Percentiles rank a stretch among this genome's conserved stretches.
phyloP scores from a whole-genome alignment of 2,113 vertebrate genomes.

The Mobula birostris region DNA sequence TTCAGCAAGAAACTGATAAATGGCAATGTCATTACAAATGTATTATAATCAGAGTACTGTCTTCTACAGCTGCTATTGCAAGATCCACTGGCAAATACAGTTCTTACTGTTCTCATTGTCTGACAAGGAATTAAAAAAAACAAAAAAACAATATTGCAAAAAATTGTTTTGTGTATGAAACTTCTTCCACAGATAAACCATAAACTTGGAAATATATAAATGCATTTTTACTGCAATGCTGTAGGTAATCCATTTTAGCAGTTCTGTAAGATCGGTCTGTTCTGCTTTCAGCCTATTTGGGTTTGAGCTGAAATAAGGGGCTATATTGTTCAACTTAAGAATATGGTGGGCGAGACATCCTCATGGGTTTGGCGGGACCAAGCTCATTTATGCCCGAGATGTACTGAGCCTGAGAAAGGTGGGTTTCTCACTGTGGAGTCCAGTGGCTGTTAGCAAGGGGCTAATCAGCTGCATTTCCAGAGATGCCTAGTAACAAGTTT shows the following conservation, averaged over 20 bases:
- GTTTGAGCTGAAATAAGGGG: no score
- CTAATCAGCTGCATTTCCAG: no score
- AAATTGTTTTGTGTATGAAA: neutral
- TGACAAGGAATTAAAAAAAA: neutral
- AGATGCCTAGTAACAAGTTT: neutral
- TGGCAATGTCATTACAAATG: neutral
- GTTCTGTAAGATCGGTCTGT: no score
- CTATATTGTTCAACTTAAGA: no score
- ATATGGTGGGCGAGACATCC: no score
- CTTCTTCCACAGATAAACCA: neutral
- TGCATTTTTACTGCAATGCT: neutral
- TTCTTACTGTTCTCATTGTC: neutral
- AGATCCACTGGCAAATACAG: neutral
- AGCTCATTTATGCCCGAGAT: no score
- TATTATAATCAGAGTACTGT: neutral
- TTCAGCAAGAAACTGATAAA: neutral
- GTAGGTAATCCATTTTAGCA: no score
- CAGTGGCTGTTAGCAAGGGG: no score
- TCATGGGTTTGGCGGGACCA: no score
- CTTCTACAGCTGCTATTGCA: neutral
- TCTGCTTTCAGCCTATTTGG: no score
- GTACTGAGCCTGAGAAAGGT: no score
- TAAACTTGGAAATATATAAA: neutral
- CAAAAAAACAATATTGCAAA: neutral
- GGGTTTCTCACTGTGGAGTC: no score